A percentile compares a stretch with the other conserved stretches of the same genome.
phyloP scores from a whole-genome alignment of 1,140 invertebrate species.

The Chelonus insularis region DNA sequence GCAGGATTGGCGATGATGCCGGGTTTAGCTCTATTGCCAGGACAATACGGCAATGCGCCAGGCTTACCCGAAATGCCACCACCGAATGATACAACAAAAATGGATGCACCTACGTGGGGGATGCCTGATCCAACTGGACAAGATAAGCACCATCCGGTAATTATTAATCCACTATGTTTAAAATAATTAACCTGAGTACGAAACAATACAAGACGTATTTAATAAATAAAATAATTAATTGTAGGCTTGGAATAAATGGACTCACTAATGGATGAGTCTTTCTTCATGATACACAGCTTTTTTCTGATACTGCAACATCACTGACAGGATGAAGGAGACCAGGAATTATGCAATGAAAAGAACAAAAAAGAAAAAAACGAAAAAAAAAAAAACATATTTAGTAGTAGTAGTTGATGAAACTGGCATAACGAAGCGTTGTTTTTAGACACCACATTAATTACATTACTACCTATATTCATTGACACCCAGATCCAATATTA shows the following conservation, averaged over 20 bases:
- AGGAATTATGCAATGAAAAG: conserved; percentile 21
- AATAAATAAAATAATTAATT: no score
- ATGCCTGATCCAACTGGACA: conserved; percentile 51
- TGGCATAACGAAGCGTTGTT: conserved; percentile 45
- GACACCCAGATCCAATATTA: conserved; percentile 51
- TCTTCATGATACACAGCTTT: conserved; percentile 30
- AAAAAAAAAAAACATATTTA: conserved; percentile 26
- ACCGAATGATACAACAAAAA: conserved; percentile 50
- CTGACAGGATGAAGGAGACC: background rate
- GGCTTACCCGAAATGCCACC: conserved; percentile 50
- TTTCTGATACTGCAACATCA: conserved; percentile 19
- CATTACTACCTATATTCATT: conserved; percentile 51
- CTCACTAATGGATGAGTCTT: conserved; percentile 40
- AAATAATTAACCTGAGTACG: no score
- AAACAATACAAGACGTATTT: no score
- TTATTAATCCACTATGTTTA: no score
- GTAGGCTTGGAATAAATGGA: conserved; percentile 55
- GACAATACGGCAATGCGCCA: conserved; percentile 46
- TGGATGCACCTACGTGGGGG: conserved; percentile 54
- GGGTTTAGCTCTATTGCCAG: conserved; percentile 48
- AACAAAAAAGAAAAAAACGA: conserved; percentile 11
- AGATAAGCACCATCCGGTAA: conserved; percentile 58
- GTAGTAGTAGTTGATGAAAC: conserved; percentile 45
- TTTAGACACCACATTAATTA: conserved; percentile 50
- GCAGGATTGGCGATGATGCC: conserved; percentile 52